Evolutionary conservation across 1,140 invertebrate species (phyloP), one percentile per base, ranked within the genome.

Genomic region (Cardiocondyla obscurior): DNA sequence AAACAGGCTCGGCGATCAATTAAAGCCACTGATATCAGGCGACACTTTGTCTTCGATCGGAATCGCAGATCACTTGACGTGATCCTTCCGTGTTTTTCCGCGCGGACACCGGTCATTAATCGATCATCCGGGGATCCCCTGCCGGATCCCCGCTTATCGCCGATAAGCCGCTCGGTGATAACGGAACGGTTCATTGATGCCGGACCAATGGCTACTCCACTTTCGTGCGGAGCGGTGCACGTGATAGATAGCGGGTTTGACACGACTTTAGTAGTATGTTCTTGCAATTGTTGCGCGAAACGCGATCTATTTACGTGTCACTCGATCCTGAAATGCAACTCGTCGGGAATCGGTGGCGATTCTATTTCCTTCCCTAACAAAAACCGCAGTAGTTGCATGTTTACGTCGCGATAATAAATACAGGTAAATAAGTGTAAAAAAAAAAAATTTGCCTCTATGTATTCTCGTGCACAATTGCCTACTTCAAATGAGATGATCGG

Each of bases 1-100:
- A 85, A 82, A 86, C 62, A 74, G 73, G 14, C 53, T 10, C 19
- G 5, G 55, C 39, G 84, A 81, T 81, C 39, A 81, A 85, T 84
- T 60, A 44, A 53, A 49, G 28, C 5, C 5, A 14, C 36, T 44
- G 67, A 58, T 84, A 57, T 42, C n/a, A 30, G 58, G 16, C 22
- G 30, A 64, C 58, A 53, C 53, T 60, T 65, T 57, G 64, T 46
- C 58, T 51, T 36, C 22, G 53, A 79, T 79, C 53, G 53, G 53
- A 39, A 33, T 14, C 60, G n/a, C 7, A 22, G 65, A 58, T 53
- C 30, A 44, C 22, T 55, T 22, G 7, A 3, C 25, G 19, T 16
- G 72, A 67, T 84, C 14, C 30, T 42, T 72, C 33, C n/a, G 49
- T n/a, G 44, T 53, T 67, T 67, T 77, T 77, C n/a, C 19, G 14